Evolutionary conservation across 2,797 vertebrate species (phyloP).

Genomic region (Xerus rutilus): DNA sequence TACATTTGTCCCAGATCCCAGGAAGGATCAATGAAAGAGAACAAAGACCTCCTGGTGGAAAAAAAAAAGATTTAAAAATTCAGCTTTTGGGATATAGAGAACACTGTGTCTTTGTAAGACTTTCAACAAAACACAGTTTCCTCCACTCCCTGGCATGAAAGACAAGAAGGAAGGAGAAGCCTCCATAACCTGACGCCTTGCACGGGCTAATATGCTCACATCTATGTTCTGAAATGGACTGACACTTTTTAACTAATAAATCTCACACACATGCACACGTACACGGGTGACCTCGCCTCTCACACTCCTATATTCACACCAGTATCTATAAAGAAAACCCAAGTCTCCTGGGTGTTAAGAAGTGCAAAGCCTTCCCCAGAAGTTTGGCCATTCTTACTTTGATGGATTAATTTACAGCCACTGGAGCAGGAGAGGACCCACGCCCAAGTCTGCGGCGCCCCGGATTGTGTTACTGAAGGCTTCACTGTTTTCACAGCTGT

Average conservation of each 20-base stretch:
- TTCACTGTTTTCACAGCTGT: conserved; percentile 64
- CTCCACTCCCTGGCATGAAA: not conserved
- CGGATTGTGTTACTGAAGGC: fast-evolving
- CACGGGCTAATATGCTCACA: not conserved
- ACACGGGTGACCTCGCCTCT: not conserved
- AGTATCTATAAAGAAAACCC: not conserved
- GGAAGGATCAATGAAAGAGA: not conserved
- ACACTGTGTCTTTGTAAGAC: not conserved
- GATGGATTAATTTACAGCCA: conserved; percentile 11
- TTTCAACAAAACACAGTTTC: not conserved
- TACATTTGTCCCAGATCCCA: not conserved
- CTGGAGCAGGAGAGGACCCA: conserved; percentile 23
- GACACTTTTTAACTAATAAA: not conserved
- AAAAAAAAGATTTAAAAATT: not conserved
- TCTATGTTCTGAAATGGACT: not conserved
- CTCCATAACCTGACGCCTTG: not conserved
- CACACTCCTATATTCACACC: not conserved
- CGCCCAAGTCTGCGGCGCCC: fast-evolving
- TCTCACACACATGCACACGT: not conserved
- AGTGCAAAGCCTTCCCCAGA: conserved; percentile 19
- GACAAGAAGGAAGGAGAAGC: not conserved
- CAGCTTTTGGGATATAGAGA: not conserved
- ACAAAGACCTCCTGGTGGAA: not conserved
- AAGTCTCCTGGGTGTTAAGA: not conserved
- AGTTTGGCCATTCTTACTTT: not conserved